These are phyloP conservation scores for Eilema sororculum DNA, from an alignment of 2,888 invertebrate species.

Conservation along the genomic window DNA sequence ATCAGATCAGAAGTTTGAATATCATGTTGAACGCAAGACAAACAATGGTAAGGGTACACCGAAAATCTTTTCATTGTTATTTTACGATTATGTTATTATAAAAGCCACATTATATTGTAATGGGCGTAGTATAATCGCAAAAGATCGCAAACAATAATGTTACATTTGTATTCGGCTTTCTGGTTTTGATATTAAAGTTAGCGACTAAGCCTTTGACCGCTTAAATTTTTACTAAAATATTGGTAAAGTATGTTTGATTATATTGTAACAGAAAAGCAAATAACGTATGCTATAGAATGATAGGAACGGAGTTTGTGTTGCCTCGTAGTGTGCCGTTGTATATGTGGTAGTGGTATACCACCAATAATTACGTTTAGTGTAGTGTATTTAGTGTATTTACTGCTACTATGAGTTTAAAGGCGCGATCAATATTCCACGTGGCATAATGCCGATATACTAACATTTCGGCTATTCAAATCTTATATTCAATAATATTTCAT, in stretches of 20 bases:
- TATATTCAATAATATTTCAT: neutral
- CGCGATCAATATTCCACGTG: neutral
- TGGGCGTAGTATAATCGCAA: neutral
- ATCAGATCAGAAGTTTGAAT: conserved; percentile 32
- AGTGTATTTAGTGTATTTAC: too few relatives aligned
- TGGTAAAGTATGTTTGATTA: neutral
- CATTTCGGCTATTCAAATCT: neutral
- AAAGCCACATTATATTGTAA: conserved; percentile 10
- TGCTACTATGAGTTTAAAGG: too few relatives aligned
- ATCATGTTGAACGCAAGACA: conserved; percentile 3
- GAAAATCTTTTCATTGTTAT: neutral
- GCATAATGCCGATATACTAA: neutral
- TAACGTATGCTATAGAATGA: too few relatives aligned
- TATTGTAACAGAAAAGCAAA: neutral
- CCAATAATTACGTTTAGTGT: too few relatives aligned
- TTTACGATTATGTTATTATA: conserved; percentile 16
- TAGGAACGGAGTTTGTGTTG: too few relatives aligned
- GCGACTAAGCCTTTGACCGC: neutral
- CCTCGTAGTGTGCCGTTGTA: too few relatives aligned
- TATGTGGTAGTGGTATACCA: too few relatives aligned
- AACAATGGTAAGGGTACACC: conserved; percentile 6
- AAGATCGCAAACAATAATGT: conserved; percentile 1
- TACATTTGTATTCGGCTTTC: neutral
- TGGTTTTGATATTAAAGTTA: neutral
- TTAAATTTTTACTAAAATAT: neutral